Evolutionary conservation across 1,140 invertebrate species (phyloP), one percentile per base, ranked within the genome.

Genomic region (Drosophila navojoa): DNA sequence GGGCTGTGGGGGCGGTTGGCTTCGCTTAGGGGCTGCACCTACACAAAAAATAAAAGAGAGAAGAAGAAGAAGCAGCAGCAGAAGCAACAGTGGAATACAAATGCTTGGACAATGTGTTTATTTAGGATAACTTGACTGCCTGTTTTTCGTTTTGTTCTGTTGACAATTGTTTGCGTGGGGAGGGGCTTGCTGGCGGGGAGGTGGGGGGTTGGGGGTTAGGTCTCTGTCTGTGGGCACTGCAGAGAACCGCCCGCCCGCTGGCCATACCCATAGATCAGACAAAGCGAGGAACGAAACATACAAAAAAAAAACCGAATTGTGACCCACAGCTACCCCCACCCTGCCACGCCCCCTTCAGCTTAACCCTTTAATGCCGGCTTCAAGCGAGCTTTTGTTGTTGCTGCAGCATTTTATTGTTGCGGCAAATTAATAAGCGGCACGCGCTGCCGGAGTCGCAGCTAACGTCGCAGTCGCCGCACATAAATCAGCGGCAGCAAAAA

Each of bases 51-150:
- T 78, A 32, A 32, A 32, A 9, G 32, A 9, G 5, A 6, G 3
- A 9, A 10, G 71, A 69, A 59, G 40, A 38, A 38, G 35, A 1
- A 38, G 35, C 35, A 11, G 13, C 11, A 38, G 35, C 10, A 38
- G 35, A 10, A 11, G 35, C 35, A 38, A 7, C 35, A 38, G 11
- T 38, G 35, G 35, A 38, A 38, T 38, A 38, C 35, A 38, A 38
- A 38, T 13, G 76, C 82, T 82, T 44, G 81, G 70, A 86, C 82
- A 87, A 87, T 89, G 84, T 87, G 82, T 87, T 87, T 87, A 87
- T 87, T 87, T 87, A 87, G 82, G 82, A 87, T 87, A 87, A 87
- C 84, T 87, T 82, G 77, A 89, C 84, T 78, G 70, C 38, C 70
- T 55, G 13, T 50, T 44, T 29, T 54, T 38, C 32, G 32, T 72